These are phyloP conservation scores for Gymnocheta viridis DNA, from an alignment of 2,888 invertebrate genomes.

Conservation along the genomic window DNA sequence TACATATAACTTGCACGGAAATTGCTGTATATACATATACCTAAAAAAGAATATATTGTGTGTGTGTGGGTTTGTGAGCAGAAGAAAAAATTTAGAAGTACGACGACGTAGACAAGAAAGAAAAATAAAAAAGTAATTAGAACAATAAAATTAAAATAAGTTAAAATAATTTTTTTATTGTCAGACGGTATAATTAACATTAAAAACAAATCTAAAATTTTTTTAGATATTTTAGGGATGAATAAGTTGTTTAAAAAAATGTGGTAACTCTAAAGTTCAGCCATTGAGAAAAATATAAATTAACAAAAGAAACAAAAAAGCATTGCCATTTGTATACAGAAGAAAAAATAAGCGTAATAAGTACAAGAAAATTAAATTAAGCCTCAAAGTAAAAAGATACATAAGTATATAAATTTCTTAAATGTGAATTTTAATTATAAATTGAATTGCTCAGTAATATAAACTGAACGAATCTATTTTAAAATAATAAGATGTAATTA, in stretches of 20 bases:
- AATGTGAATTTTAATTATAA: neutral
- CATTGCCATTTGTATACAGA: conserved; percentile 59
- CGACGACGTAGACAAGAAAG: conserved; percentile 65
- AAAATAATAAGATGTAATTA: too few species aligned
- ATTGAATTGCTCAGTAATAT: neutral
- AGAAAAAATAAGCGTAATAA: conserved; percentile 34
- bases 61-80: conserved; percentile 46
- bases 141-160: too few species aligned
- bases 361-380: conserved; percentile 62
- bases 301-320: conserved; percentile 64
- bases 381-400: conserved; percentile 22
- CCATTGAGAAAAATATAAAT: conserved; percentile 66
- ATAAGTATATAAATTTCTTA: neutral
- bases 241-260: conserved; percentile 15
- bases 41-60: conserved; percentile 46
- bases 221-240: conserved; percentile 9
- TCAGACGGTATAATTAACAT: too few species aligned
- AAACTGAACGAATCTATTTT: too few species aligned
- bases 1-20: neutral
- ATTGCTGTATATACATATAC: conserved; percentile 9
- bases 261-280: conserved; percentile 62
- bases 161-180: too few species aligned
- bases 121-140: neutral
- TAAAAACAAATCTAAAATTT: too few species aligned
- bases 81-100: conserved; percentile 38